Evolutionary conservation across 1,140 invertebrate species (phyloP), one percentile per base, ranked within the genome.

Genomic region (Anoplophora glabripennis): DNA sequence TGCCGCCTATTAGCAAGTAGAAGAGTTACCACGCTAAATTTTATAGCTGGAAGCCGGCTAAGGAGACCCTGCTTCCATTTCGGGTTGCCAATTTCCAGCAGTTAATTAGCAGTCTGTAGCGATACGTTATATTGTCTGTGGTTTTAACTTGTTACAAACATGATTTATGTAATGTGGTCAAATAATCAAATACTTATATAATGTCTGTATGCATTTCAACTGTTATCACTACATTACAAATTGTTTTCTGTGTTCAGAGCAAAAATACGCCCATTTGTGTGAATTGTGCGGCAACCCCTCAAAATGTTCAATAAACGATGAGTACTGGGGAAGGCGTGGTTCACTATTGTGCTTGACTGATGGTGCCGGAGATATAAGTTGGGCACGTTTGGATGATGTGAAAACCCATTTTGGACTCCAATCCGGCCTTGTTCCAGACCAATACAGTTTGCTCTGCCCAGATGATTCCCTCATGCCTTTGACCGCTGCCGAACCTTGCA

Each of bases 241-340:
- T n/a, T n/a, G n/a, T 18, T 10, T 8, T 18, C 10, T 49, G 10
- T 12, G 73, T 68, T n/a, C 66, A 88, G 86, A 90, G 74, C 70
- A 66, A 1, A 83, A 81, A 53, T 91, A 90, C 70, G 78, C 78
- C 8, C 87, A 86, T 40, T 72, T 93, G 1, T 92, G 89, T 63
- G 77, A 79, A 2, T 76, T 87, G 9, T 93, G 90, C 68, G 80
- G 83, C 11, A 79, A 82, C 72, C 80, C 83, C 0, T 57, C 67
- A 4, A 74, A 68, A 14, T 93, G 89, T 68, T 85, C 84, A 12
- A 73, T 76, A 0, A 77, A 77, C 28, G 93, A 95, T 72, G 86
- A 85, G 54, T 93, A 90, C 76, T 89, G 87, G 79, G 93, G 92
- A 1, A 80, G 86, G 47, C 79, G 85, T 44, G 93, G 93, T 7